A percentile compares a stretch with the other conserved stretches of the same genome.
These are phyloP conservation scores for Trissolcus brochymenae DNA, from an alignment of 2,888 invertebrate genomes.

Conservation along the genomic window DNA sequence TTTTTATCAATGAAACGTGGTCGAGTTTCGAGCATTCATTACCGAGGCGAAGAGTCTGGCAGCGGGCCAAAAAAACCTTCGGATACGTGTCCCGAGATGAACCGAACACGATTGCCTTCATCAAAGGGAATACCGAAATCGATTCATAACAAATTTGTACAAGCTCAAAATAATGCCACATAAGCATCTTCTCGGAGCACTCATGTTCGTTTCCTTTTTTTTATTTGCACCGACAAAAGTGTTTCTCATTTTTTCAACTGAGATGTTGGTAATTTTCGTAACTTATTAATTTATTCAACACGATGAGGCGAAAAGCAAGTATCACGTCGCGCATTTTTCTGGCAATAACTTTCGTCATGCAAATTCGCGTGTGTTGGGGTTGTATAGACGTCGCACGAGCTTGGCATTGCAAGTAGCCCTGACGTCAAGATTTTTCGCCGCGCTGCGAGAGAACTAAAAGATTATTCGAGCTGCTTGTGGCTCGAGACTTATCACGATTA, in stretches of 20 bases:
- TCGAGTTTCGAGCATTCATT: constrained; percentile 29
- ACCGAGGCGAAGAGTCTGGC: constrained; percentile 45
- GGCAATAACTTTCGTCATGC: constrained; percentile 30
- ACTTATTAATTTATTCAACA: constrained; percentile 44
- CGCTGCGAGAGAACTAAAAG: constrained; percentile 20
- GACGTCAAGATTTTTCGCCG: constrained; percentile 29
- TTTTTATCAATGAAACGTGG: constrained; percentile 50
- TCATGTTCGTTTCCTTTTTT: too few species aligned
- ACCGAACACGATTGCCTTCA: constrained; percentile 41
- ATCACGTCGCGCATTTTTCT: constrained; percentile 43
- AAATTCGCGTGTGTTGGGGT: constrained; percentile 29
- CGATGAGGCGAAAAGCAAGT: constrained; percentile 5
- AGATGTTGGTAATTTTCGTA: constrained; percentile 42
- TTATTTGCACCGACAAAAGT: constrained; percentile 19
- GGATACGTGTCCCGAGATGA: constrained; percentile 39
- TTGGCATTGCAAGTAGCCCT: constrained; percentile 38
- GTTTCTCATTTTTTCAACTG: constrained; percentile 2
- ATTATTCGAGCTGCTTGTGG: constrained; percentile 24
- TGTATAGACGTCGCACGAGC: constrained; percentile 29
- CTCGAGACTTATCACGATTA: constrained; percentile 44
- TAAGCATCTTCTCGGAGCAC: constrained; percentile 6
- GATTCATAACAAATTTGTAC: constrained; percentile 51
- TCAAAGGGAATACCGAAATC: constrained; percentile 51
- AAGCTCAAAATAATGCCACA: constrained; percentile 43
- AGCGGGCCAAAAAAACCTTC: constrained; percentile 40